phyloP scores from a whole-genome alignment of 2,888 invertebrate species.

The Lycophotia porphyrea region DNA sequence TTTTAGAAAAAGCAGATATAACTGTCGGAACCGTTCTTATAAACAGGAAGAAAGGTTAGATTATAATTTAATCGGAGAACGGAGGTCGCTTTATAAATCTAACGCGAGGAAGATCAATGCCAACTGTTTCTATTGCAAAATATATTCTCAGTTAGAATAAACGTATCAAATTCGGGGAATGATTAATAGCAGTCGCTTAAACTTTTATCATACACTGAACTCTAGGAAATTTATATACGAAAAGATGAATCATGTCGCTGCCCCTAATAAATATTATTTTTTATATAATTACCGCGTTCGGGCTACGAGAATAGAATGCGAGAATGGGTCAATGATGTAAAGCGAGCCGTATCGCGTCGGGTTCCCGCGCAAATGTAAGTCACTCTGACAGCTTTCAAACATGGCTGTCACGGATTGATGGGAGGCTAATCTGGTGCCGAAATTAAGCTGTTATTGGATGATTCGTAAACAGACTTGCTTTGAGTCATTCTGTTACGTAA shows the following conservation, averaged over 20 bases:
- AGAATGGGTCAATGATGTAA: slow-evolving; percentile 65
- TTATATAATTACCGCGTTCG: slow-evolving; percentile 52
- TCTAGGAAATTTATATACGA: slow-evolving; percentile 38
- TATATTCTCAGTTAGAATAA: slow-evolving; percentile 31
- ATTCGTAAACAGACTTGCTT: slow-evolving; percentile 56
- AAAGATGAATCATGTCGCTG: slow-evolving; percentile 50
- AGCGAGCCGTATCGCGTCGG: slow-evolving; percentile 41
- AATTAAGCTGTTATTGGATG: slow-evolving; percentile 62
- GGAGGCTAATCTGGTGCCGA: slow-evolving; percentile 51
- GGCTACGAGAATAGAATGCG: slow-evolving; percentile 60
- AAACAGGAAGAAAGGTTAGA: slow-evolving; percentile 50
- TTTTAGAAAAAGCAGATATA: slow-evolving; percentile 7
- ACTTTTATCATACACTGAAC: slow-evolving; percentile 60
- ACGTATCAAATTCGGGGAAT: slow-evolving; percentile 40
- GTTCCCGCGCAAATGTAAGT: slow-evolving; percentile 63
- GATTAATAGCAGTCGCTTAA: slow-evolving; percentile 47
- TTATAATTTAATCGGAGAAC: slow-evolving; percentile 8
- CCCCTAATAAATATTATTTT: slow-evolving; percentile 57
- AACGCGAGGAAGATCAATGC: slow-evolving; percentile 52
- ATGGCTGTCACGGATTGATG: slow-evolving; percentile 57
- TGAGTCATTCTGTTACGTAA: slow-evolving; percentile 65
- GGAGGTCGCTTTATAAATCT: slow-evolving; percentile 44
- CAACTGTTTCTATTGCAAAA: slow-evolving; percentile 41
- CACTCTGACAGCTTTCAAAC: slow-evolving; percentile 68
- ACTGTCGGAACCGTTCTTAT: slow-evolving; percentile 30